Evolutionary conservation across 2,888 invertebrate species (phyloP).

Genomic region (Lypha dubia): DNA sequence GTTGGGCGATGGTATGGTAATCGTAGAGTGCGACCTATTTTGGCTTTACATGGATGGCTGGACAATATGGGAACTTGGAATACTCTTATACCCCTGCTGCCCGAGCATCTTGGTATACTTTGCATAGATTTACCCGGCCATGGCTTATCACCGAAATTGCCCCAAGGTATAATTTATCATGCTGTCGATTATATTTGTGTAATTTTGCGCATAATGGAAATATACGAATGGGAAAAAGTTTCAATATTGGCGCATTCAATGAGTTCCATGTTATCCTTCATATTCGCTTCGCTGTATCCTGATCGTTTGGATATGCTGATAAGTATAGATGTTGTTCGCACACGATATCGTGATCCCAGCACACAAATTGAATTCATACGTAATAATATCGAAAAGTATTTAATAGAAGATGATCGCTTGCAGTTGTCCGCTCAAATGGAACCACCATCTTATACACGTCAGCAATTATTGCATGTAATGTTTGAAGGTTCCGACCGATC

Average conservation of each 20-base stretch:
- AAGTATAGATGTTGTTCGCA: constrained; percentile 80
- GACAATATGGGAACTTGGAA: constrained; percentile 92
- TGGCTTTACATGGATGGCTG: constrained; percentile 91
- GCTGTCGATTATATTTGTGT: constrained; percentile 83
- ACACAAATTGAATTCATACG: constrained; percentile 79
- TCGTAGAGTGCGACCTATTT: constrained; percentile 86
- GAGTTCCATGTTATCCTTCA: constrained; percentile 86
- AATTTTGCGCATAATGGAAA: constrained; percentile 85
- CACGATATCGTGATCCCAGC: constrained; percentile 74
- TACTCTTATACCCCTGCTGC: constrained; percentile 86
- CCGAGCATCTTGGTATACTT: constrained; percentile 84
- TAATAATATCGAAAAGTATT: constrained; percentile 82
- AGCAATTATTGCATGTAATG: constrained; percentile 86
- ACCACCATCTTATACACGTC: constrained; percentile 86
- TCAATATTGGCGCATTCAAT: constrained; percentile 89
- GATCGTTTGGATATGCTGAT: constrained; percentile 82
- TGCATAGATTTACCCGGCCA: constrained; percentile 89
- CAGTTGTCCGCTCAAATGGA: constrained; percentile 80
- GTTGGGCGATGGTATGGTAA: constrained; percentile 89
- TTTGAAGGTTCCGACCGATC: constrained; percentile 85
- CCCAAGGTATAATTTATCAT: constrained; percentile 85
- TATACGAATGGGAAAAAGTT: constrained; percentile 88
- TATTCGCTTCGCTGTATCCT: constrained; percentile 86
- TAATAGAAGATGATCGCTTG: constrained; percentile 83
- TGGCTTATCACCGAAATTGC: constrained; percentile 88